phyloP scores from a whole-genome alignment of 2,113 vertebrate species.

The Psittacula cyanocephala region DNA sequence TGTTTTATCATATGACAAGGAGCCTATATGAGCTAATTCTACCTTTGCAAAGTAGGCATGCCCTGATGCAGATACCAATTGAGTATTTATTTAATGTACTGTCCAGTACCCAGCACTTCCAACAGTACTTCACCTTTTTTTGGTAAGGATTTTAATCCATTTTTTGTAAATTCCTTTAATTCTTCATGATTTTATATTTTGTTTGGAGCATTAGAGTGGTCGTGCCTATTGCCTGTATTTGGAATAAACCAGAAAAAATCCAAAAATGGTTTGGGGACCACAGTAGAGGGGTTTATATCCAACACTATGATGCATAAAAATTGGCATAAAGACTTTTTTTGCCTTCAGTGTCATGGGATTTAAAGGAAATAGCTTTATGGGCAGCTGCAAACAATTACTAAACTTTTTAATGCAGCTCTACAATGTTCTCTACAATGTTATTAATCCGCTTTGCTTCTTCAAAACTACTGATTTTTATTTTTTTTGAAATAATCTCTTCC shows the following conservation, averaged over 20 bases:
- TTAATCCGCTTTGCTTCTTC: constrained; percentile 46
- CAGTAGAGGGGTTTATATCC: neutral
- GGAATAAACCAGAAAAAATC: constrained; percentile 45
- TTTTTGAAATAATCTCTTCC: neutral
- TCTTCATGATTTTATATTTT: constrained; percentile 5
- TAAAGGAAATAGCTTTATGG: constrained; percentile 60
- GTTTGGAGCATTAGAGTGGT: neutral
- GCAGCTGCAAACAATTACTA: constrained; percentile 74
- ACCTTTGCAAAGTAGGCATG: neutral
- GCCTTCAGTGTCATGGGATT: constrained; percentile 38
- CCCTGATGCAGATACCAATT: neutral
- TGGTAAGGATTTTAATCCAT: neutral
- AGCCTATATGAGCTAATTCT: neutral
- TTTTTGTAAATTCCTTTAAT: neutral
- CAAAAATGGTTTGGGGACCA: constrained; percentile 26
- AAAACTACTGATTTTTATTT: neutral
- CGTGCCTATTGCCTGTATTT: neutral
- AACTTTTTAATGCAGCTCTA: constrained; percentile 47
- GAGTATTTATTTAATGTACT: neutral
- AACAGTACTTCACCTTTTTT: neutral
- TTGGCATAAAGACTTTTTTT: constrained; percentile 19
- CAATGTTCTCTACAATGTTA: constrained; percentile 36
- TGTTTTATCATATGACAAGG: neutral
- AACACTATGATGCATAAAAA: constrained; percentile 13
- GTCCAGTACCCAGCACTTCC: neutral